Base-by-base conservation (phyloP, 2,888 invertebrate genomes). In the Trachelus stipa region DNA sequence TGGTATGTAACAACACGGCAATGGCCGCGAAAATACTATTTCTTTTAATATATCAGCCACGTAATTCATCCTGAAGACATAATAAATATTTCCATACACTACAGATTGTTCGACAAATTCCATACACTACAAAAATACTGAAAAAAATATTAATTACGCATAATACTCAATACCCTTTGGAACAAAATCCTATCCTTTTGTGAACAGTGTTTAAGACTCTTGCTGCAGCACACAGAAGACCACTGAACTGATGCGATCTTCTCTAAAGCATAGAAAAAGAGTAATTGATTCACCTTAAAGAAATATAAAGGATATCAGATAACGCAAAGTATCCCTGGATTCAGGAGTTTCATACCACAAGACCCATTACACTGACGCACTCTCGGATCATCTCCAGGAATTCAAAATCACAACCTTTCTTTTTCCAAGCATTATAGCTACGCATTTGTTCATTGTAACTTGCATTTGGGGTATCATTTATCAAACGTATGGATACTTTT, bases 241-340 rank as follows among this genome's bases (percentile, higher is more conserved):
- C 91, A 77, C 88, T 88, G 77, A 91, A 91, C 78, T 91, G 91
- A 84, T 91, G 90, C 12, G 90, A 85, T 81, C 91, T 87, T 83
- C 91, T 90, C 90, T 90, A 78, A 37, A 86, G 85, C 73, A 34
- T 80, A 77, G 33, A 37, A 81, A 75, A 79, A 79, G 56, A 56
- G 56, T 9, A 23, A 23, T 23, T 56, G 23, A 23, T 56, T 56
- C 23, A 33, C 68, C 30, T 56, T 76, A n/a, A 11, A 30, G 30
- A 33, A 30, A 30, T 34, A 15, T 73, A n/a, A 77, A 37, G 30
- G 12, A 37, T n/a, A 12, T 37, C 23, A 12, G 23, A 40, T 33
- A 69, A 23, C 6, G 34, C n/a, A 69, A 34, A 23, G 31, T 68
- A 11, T 23, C 15, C 33, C 11, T 30, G 30, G 15, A n/a, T 23